phyloP scores from a whole-genome alignment of 1,140 invertebrate species.

The Marisa cornuarietis region DNA sequence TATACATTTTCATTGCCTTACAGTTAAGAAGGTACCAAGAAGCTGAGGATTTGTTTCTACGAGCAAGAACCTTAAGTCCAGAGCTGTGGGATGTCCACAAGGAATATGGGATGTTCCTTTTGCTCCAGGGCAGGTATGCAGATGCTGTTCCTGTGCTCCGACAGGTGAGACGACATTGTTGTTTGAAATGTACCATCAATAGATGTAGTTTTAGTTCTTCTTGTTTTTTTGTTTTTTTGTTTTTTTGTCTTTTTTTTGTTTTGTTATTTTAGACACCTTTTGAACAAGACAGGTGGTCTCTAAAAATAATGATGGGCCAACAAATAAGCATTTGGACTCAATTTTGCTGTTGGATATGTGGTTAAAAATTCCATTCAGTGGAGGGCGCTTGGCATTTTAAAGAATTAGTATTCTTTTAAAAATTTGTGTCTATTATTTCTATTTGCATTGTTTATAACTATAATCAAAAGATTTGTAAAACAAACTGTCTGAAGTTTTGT shows the following conservation, averaged over 20 bases:
- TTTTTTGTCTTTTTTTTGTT: neutral
- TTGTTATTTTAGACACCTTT: too few species aligned
- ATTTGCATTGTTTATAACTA: too few species aligned
- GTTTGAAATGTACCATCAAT: neutral
- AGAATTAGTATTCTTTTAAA: too few species aligned
- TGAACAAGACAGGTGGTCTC: too few species aligned
- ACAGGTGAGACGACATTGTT: conserved; percentile 31
- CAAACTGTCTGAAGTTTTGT: neutral
- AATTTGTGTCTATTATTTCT: too few species aligned
- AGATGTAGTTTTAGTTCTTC: neutral
- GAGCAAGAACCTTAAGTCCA: conserved; percentile 35
- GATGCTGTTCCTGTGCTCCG: conserved; percentile 41
- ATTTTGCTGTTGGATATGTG: too few species aligned
- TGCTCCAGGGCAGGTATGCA: conserved; percentile 26
- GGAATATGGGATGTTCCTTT: conserved; percentile 42
- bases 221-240: neutral
- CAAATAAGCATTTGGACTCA: too few species aligned
- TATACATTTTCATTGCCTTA: conserved; percentile 15
- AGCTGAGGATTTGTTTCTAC: conserved; percentile 38
- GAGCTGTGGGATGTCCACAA: conserved; percentile 49
- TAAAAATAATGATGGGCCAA: too few species aligned
- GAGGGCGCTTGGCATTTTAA: too few species aligned
- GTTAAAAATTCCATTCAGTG: too few species aligned
- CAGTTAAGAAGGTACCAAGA: conserved; percentile 37
- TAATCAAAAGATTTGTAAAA: too few species aligned